Percentiles rank a stretch among this genome's conserved stretches.
These are phyloP conservation scores for Reticulitermes lucifugus DNA, from an alignment of 2,888 invertebrate genomes.

Conservation along the genomic window DNA sequence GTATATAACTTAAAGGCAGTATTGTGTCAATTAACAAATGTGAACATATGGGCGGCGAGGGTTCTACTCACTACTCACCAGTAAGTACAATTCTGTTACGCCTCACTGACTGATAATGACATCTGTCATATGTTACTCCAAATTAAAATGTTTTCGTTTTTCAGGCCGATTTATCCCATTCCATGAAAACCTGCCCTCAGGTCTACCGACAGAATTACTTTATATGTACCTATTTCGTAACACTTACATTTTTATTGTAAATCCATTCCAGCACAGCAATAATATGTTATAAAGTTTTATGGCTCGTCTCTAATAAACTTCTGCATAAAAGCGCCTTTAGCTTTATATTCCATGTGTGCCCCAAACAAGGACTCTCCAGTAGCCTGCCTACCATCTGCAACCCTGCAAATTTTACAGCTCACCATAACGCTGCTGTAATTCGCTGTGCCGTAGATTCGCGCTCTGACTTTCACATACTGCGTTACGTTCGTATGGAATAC, in stretches of 20 bases:
- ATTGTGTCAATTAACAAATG: no score
- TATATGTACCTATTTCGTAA: neutral
- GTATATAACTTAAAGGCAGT: no score
- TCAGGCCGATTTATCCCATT: neutral
- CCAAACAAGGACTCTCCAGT: neutral
- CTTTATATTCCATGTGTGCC: neutral
- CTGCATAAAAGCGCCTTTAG: neutral
- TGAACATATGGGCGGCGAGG: neutral
- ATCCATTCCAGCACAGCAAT: neutral
- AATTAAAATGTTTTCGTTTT: no score
- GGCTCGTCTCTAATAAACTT: neutral
- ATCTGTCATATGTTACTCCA: neutral
- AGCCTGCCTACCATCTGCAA: neutral
- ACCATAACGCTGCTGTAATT: neutral
- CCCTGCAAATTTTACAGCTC: neutral
- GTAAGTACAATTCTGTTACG: neutral
- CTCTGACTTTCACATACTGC: neutral
- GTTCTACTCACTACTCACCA: neutral
- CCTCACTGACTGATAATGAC: neutral
- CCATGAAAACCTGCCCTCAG: neutral
- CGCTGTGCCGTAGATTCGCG: neutral
- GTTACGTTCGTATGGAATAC: neutral
- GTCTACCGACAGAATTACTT: neutral
- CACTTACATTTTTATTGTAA: conserved; percentile 2
- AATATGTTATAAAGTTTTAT: neutral